Evolutionary conservation across 2,113 vertebrate species (phyloP).

Genomic region (Callithrix jacchus): DNA sequence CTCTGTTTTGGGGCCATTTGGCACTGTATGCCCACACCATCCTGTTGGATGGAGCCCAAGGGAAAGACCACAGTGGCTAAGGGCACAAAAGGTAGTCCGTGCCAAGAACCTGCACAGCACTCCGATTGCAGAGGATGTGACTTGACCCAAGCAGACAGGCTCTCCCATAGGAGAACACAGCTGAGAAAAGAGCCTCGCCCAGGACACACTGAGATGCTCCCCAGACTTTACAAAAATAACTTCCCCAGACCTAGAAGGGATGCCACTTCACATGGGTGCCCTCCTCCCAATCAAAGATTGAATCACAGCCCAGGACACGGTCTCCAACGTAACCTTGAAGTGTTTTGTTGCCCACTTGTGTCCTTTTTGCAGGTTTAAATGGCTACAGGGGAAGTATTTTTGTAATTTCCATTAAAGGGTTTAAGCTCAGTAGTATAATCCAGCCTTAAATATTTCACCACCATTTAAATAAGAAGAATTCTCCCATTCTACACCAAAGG

Average conservation of each 20-base stretch:
- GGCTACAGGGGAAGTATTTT: not conserved
- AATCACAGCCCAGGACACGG: fast-evolving
- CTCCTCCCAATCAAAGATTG: not conserved
- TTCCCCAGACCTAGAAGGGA: not conserved
- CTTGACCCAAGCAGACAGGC: not conserved
- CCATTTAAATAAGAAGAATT: not conserved
- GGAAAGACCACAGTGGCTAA: not conserved
- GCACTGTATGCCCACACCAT: not conserved
- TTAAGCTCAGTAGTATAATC: not conserved
- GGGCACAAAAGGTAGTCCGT: not conserved
- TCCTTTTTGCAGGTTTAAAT: not conserved
- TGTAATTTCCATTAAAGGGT: not conserved
- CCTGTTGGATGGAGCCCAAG: constrained; percentile 41
- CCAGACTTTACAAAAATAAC: not conserved
- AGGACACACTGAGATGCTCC: not conserved
- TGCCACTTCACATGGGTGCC: not conserved
- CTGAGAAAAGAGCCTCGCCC: fast-evolving
- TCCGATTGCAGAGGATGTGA: not conserved
- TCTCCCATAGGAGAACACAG: not conserved
- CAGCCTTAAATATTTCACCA: not conserved
- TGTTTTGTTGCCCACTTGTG: not conserved
- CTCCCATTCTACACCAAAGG: not conserved
- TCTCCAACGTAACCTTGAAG: not conserved
- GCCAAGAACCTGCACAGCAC: not conserved
- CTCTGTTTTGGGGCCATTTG: constrained; percentile 35